phyloP scores from a whole-genome alignment of 2,113 vertebrate species.

The Tenebrosternarchus preto region DNA sequence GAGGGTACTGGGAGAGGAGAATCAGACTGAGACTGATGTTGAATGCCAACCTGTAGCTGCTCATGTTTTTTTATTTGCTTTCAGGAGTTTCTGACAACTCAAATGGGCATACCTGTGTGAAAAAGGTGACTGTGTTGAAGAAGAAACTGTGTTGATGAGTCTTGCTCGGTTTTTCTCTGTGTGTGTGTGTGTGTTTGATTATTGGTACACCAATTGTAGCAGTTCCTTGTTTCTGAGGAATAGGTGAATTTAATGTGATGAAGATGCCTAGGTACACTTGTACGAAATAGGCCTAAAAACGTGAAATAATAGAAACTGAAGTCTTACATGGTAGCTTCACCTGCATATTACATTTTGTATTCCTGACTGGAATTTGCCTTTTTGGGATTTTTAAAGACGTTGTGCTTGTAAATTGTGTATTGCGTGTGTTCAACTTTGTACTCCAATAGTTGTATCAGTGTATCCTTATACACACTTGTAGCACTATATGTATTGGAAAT shows the following conservation, averaged over 20 bases:
- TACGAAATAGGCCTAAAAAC: slow-evolving; percentile 37
- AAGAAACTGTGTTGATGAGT: slow-evolving; percentile 12
- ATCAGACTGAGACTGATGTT: slow-evolving; percentile 28
- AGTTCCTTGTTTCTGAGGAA: slow-evolving; percentile 36
- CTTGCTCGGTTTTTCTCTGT: slow-evolving; percentile 33
- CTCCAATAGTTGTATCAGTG: slow-evolving; percentile 43
- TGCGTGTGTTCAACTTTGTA: slow-evolving; percentile 45
- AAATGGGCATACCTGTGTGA: slow-evolving; percentile 37
- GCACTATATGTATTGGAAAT: slow-evolving; percentile 39
- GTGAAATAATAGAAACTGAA: slow-evolving; percentile 35
- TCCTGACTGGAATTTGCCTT: slow-evolving; percentile 39
- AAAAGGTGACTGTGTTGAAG: slow-evolving; percentile 51
- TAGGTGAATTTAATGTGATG: slow-evolving; percentile 24
- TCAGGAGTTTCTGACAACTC: slow-evolving; percentile 11
- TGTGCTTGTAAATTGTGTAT: slow-evolving; percentile 52
- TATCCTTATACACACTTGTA: slow-evolving; percentile 54
- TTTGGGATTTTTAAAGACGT: slow-evolving; percentile 37
- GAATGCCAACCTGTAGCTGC: slow-evolving; percentile 51
- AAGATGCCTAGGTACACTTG: slow-evolving; percentile 36
- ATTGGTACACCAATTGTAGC: slow-evolving; percentile 43
- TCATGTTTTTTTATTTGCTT: slow-evolving; percentile 46
- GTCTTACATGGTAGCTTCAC: slow-evolving; percentile 44
- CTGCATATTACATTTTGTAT: slow-evolving; percentile 27
- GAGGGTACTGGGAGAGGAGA: slow-evolving; percentile 33
- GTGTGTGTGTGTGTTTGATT: slow-evolving; percentile 50